Percentiles rank a stretch among this genome's conserved stretches.
phyloP scores from a whole-genome alignment of 2,888 invertebrate genomes.

The Dryobota labecula region DNA sequence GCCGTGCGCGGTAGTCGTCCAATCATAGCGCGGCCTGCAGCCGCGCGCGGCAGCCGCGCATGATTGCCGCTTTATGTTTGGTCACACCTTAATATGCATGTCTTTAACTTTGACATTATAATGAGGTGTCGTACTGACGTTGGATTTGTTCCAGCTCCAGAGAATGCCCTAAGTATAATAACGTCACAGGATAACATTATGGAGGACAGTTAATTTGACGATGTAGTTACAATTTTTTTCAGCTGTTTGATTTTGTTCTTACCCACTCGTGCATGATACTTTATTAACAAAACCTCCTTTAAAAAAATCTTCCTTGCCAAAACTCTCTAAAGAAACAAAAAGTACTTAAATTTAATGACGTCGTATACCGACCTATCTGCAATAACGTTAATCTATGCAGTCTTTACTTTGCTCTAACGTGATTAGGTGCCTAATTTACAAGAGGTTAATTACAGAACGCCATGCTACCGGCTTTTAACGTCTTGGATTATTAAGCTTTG shows the following conservation, averaged over 20 bases:
- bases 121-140: background rate
- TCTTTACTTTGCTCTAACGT: constrained; percentile 65
- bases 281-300: background rate
- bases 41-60: too few species aligned
- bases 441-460: constrained; percentile 72
- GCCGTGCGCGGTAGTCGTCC: too few species aligned
- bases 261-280: background rate
- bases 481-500: constrained; percentile 65
- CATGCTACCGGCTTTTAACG: constrained; percentile 68
- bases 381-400: constrained; percentile 61
- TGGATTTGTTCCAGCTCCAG: background rate
- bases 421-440: constrained; percentile 71
- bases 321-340: constrained; percentile 1
- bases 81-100: too few species aligned
- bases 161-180: too few species aligned
- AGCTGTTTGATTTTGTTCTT: too few species aligned
- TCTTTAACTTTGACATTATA: background rate
- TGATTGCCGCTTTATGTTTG: too few species aligned
- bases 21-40: too few species aligned
- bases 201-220: background rate
- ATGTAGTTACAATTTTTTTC: too few species aligned
- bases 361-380: constrained; percentile 45
- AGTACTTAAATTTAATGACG: constrained; percentile 26
- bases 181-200: background rate
- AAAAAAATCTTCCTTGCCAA: background rate